phyloP scores from a whole-genome alignment of 35 echinoderm and acorn worm genomes.

The Hemicentrotus pulcherrimus region DNA sequence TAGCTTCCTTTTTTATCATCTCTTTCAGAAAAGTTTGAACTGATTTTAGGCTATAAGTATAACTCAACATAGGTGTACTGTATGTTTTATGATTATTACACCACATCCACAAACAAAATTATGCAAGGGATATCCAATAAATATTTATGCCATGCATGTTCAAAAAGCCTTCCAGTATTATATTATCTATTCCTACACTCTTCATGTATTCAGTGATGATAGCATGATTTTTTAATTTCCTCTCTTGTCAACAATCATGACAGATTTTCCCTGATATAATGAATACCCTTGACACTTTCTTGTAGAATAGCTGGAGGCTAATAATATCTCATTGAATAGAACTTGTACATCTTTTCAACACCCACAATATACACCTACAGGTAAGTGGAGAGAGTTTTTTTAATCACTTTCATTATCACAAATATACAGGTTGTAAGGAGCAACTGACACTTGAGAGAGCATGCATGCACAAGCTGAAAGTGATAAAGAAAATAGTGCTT shows the following conservation, averaged over 20 bases:
- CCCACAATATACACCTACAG: background rate
- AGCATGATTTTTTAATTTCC: background rate
- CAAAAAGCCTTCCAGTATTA: no score
- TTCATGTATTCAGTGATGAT: background rate
- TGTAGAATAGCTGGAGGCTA: background rate
- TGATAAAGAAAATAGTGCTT: no score
- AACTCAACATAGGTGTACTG: no score
- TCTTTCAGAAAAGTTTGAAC: no score
- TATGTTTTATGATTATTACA: no score
- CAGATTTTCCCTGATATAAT: background rate
- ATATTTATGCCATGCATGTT: no score
- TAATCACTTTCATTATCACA: background rate
- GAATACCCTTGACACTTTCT: background rate
- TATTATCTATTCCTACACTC: background rate
- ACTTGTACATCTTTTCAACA: background rate
- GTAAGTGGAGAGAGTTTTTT: background rate
- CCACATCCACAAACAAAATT: no score
- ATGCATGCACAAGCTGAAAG: no score
- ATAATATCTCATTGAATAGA: background rate
- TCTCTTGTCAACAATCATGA: background rate
- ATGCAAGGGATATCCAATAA: no score
- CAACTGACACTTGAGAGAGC: no score
- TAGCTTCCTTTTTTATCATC: no score
- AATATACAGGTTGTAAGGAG: background rate
- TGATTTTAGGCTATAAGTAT: no score